phyloP scores from a whole-genome alignment of 1,140 invertebrate genomes.

The Drosophila nannoptera region DNA sequence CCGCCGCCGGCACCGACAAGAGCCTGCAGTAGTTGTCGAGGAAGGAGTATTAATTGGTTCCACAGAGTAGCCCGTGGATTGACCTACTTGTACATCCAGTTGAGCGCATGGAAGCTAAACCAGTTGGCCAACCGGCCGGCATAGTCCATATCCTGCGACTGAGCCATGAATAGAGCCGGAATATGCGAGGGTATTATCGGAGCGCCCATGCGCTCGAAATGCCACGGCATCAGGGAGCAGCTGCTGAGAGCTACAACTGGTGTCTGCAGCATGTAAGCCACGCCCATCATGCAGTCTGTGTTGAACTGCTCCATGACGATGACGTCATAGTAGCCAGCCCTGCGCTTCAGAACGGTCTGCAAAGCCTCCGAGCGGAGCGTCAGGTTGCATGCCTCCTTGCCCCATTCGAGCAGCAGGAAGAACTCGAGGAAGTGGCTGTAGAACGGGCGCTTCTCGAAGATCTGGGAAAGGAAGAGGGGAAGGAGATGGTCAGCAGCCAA shows the following conservation, averaged over 20 bases:
- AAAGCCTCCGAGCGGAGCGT: constrained; percentile 68
- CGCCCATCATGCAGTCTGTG: constrained; percentile 84
- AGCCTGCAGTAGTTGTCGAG: constrained; percentile 21
- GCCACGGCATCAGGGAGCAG: constrained; percentile 82
- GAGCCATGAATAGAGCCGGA: constrained; percentile 81
- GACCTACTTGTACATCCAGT: constrained; percentile 69
- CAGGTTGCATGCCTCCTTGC: constrained; percentile 61
- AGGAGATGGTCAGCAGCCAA: no score
- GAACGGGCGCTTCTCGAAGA: constrained; percentile 65
- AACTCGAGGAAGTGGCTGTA: constrained; percentile 70
- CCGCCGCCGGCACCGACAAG: constrained; percentile 52
- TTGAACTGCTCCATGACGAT: constrained; percentile 85
- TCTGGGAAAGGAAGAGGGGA: constrained; percentile 32
- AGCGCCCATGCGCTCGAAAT: constrained; percentile 81
- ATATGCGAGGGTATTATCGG: constrained; percentile 82
- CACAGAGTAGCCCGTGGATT: not conserved
- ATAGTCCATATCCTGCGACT: constrained; percentile 81
- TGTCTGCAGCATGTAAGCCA: constrained; percentile 82
- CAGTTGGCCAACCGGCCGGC: constrained; percentile 79
- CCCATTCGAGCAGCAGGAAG: constrained; percentile 70
- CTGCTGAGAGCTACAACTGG: constrained; percentile 83
- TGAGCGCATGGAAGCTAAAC: constrained; percentile 62
- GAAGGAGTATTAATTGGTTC: not conserved
- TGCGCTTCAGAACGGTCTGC: constrained; percentile 58
- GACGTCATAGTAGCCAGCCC: constrained; percentile 82